A percentile compares a stretch with the other conserved stretches of the same genome.
Conservation (phyloP, 2,888 invertebrate species). For the Acleris literana region DNA sequence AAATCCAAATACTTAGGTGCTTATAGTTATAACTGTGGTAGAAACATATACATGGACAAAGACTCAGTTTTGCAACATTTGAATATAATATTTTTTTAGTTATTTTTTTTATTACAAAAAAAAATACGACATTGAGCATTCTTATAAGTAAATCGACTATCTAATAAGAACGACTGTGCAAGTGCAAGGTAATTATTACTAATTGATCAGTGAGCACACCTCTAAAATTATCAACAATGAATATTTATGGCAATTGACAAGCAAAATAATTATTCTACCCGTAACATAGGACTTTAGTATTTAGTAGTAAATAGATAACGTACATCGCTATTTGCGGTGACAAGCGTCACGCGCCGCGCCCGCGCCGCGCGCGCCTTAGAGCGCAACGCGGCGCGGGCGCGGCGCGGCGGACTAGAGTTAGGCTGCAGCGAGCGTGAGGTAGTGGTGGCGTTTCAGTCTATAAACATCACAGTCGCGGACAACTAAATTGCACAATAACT, state of each 20-base stretch:
- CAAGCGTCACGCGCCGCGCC: slow-evolving; percentile 60
- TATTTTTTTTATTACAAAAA: slow-evolving; percentile 41
- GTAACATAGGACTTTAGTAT: slow-evolving; percentile 65
- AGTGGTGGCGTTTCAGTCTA: slow-evolving; percentile 85
- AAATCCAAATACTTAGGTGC: slow-evolving; percentile 5
- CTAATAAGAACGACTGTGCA: slow-evolving; percentile 73
- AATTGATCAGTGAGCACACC: slow-evolving; percentile 66
- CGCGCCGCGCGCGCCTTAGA: slow-evolving; percentile 41
- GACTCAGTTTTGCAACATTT: neutral
- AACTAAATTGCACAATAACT: slow-evolving; percentile 81
- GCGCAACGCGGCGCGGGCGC: slow-evolving; percentile 62
- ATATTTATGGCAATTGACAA: slow-evolving; percentile 77
- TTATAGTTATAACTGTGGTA: too few relatives aligned
- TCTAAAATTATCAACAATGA: slow-evolving; percentile 68
- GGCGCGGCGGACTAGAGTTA: slow-evolving; percentile 77
- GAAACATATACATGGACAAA: neutral
- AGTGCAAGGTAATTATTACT: slow-evolving; percentile 66
- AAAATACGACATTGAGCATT: slow-evolving; percentile 76
- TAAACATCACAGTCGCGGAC: slow-evolving; percentile 87
- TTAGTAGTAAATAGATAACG: slow-evolving; percentile 51
- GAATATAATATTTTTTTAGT: neutral
- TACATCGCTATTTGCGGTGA: slow-evolving; percentile 68
- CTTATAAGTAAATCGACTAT: slow-evolving; percentile 61
- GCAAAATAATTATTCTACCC: slow-evolving; percentile 68
- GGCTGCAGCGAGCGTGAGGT: slow-evolving; percentile 81